These are phyloP conservation scores for Origma solitaria DNA, from an alignment of 2,113 vertebrate species.

Conservation along the genomic window DNA sequence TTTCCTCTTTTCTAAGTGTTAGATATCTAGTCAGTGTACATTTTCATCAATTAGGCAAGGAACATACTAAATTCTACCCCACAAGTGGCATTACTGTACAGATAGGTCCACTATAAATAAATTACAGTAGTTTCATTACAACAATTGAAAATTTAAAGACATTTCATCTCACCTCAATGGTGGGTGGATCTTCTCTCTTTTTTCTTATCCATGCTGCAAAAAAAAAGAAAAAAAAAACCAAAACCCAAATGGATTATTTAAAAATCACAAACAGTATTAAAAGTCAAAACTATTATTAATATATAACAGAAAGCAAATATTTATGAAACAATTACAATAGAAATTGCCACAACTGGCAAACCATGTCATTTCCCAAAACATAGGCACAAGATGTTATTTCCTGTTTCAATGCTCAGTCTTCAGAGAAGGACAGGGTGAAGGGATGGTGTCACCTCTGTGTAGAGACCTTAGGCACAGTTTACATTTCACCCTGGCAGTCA, in stretches of 20 bases:
- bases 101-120: background rate
- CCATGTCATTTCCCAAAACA: background rate
- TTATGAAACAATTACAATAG: background rate
- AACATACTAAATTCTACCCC: background rate
- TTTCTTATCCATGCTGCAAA: slow-evolving; percentile 93
- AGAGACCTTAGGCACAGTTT: background rate
- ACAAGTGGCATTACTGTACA: background rate
- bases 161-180: slow-evolving; percentile 79
- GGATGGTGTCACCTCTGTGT: background rate
- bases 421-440: background rate
- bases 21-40: background rate
- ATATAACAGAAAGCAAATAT: background rate
- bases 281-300: background rate
- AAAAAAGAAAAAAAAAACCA: slow-evolving; percentile 35
- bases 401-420: background rate
- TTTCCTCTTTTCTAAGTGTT: background rate
- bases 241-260: background rate
- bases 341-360: background rate
- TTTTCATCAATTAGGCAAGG: background rate
- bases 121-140: background rate
- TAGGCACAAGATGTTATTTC: background rate
- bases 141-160: background rate
- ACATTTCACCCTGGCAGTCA: background rate
- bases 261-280: background rate
- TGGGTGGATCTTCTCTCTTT: slow-evolving; percentile 88